Percentiles rank a stretch among this genome's conserved stretches.
phyloP scores from a whole-genome alignment of 2,113 vertebrate genomes.

The Urocynchramus pylzowi region DNA sequence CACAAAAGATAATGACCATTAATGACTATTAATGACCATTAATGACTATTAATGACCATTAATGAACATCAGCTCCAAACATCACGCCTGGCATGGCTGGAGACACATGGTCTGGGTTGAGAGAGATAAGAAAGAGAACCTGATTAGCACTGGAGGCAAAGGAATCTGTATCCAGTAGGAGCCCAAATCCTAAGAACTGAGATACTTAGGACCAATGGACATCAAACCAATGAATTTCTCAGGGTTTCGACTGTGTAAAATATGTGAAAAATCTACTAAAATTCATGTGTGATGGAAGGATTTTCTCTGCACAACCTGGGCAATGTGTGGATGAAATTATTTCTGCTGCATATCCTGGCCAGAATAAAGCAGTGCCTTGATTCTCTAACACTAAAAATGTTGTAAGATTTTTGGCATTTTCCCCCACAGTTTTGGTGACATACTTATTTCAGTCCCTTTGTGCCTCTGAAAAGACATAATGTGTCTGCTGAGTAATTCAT shows the following conservation, averaged over 20 bases:
- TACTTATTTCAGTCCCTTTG: neutral
- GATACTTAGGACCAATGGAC: too few relatives aligned
- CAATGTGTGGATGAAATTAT: neutral
- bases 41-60: neutral
- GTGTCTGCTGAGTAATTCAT: neutral
- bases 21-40: neutral
- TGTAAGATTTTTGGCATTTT: neutral
- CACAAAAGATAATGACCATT: neutral
- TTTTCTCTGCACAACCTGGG: accelerated
- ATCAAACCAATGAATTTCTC: neutral
- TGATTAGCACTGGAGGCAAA: accelerated
- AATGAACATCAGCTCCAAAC: neutral
- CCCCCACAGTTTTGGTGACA: accelerated
- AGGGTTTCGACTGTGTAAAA: too few relatives aligned
- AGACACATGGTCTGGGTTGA: neutral
- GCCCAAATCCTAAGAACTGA: neutral
- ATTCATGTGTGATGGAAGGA: neutral
- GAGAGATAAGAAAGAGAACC: neutral
- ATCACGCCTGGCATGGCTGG: neutral
- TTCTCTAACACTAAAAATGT: neutral
- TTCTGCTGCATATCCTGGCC: neutral
- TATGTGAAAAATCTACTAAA: neutral
- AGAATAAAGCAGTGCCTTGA: too few relatives aligned
- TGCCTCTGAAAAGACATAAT: neutral
- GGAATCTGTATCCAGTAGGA: neutral